Base-by-base conservation (phyloP, 37 sponge, comb jelly and placozoan genomes). In the Oopsacas minuta region DNA sequence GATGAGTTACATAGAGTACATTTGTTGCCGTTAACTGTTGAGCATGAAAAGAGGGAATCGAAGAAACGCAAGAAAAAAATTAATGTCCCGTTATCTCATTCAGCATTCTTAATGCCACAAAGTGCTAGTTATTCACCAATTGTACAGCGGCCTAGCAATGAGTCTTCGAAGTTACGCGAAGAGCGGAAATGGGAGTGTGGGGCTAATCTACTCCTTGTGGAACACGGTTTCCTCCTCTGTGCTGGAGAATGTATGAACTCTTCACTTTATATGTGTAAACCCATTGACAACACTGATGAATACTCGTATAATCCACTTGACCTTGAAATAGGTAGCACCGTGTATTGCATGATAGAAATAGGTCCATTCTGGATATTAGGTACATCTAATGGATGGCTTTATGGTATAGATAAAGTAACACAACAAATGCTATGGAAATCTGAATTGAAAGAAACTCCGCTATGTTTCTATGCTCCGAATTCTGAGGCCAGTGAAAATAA, bases 361-460 rank as follows among this genome's bases (percentile, higher is more conserved):
- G 30, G 75, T 12, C 20, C 30, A 20, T 61, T 61, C 75, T 61
- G 75, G 75, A 61, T 61, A 25, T 3, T 61, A 25, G 75, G 75
- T 25, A 61, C 75, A 5, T 25, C 75, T 5, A 61, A 61, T 12
- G 75, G 75, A 5, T 61, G 75, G 75, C 30, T 61, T 5, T 61
- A 61, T 12, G 75, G 75, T 25, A 61, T 61, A 25, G 75, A 61
- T 61, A 10, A 34, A 34, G 75, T 61, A 25, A 61, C 28, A 7
- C 75, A 61, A n/a, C 75, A 61, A 61, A 61, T 61, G 75, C 75
- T 61, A 32, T 61, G 75, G 75, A 61, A 61, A 12, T 61, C 75
- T 12, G 75, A 61, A 25, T n/a, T 61, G 75, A 61, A 61, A n/a
- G 75, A 61, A 34, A 61, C 75, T 12, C 75, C 75, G 1, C 75